Conservation (phyloP, 1,140 invertebrate genomes). For the Diachasmimorpha longicaudata region DNA sequence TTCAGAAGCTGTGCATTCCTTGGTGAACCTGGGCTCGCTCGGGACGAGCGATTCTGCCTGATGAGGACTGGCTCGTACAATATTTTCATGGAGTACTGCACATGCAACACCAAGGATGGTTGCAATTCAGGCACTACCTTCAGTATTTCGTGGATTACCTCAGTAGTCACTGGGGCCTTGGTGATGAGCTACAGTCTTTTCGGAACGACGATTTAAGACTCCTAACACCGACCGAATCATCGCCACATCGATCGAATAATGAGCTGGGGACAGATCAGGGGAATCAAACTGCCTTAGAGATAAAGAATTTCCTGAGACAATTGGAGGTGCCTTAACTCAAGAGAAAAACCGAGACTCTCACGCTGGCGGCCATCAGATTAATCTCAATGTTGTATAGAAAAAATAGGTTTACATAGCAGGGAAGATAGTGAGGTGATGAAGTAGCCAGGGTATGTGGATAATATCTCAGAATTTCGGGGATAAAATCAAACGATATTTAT, state of each 20-base stretch:
- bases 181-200: conserved; percentile 20
- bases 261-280: not conserved
- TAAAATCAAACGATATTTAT: too few species aligned
- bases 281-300: not conserved
- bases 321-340: not conserved
- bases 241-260: not conserved
- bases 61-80: conserved; percentile 92
- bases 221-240: not conserved
- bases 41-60: conserved; percentile 89
- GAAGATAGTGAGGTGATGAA: too few species aligned
- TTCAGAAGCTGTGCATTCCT: conserved; percentile 88
- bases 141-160: conserved; percentile 26
- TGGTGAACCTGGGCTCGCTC: conserved; percentile 86
- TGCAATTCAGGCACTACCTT: conserved; percentile 72
- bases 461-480: too few species aligned
- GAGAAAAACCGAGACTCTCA: not conserved
- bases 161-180: conserved; percentile 27
- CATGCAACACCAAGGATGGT: conserved; percentile 90
- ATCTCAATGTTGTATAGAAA: not conserved
- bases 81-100: conserved; percentile 93
- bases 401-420: too few species aligned
- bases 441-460: too few species aligned
- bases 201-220: not conserved
- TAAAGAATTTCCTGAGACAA: too few species aligned
- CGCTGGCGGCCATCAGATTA: not conserved